Conservation (phyloP, 1,140 invertebrate species). For the Cherax destructor region DNA sequence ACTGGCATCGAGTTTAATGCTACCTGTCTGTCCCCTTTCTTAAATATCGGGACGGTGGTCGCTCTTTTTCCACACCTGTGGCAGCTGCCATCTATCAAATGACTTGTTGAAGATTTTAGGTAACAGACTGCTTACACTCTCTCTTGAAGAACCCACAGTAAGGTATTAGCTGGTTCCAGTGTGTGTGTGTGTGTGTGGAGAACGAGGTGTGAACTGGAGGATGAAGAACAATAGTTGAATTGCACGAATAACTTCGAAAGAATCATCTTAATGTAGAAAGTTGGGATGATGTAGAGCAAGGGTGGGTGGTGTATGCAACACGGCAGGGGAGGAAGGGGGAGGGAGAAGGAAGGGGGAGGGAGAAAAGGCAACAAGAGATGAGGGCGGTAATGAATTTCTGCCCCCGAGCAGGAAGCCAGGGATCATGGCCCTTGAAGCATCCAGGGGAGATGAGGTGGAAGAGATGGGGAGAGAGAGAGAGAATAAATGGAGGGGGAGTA, state of each 20-base stretch:
- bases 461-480: background rate
- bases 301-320: background rate
- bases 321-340: slow-evolving; percentile 4
- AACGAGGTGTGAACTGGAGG: background rate
- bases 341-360: background rate
- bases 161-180: too few relatives aligned
- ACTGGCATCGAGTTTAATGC: too few relatives aligned
- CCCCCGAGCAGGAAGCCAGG: too few relatives aligned
- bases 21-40: too few relatives aligned
- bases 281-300: background rate
- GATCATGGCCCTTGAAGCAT: background rate
- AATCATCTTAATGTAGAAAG: background rate
- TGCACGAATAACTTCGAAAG: background rate
- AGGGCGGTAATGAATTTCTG: too few relatives aligned
- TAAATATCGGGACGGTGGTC: too few relatives aligned
- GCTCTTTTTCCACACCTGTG: too few relatives aligned
- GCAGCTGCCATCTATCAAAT: too few relatives aligned
- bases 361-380: background rate
- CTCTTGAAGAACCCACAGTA: too few relatives aligned
- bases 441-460: background rate
- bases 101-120: too few relatives aligned
- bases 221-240: background rate
- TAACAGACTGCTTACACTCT: too few relatives aligned
- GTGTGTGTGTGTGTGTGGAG: background rate
- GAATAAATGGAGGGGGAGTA: background rate